Evolutionary conservation across 2,113 vertebrate genomes (phyloP), one percentile per base, ranked within the genome.

Genomic region (Cryptomyrus ogoouensis): DNA sequence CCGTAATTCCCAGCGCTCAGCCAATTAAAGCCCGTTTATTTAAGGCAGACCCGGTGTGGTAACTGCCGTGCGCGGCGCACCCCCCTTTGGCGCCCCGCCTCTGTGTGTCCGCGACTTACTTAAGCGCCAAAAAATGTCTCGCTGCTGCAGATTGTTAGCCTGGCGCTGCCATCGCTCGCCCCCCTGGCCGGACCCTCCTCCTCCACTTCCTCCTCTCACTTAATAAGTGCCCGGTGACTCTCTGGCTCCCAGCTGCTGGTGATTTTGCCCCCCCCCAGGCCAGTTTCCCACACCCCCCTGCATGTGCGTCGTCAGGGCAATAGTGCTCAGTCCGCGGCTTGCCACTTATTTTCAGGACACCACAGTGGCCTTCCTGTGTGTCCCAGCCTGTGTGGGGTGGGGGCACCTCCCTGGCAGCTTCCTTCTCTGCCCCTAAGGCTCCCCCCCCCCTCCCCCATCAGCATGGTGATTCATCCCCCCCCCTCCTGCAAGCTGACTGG

Each of bases 401-500:
- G 53, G 21, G 7, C 7, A 31, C 44, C 62, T 31, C 46, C 88
- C 74, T n/a, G 58, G 2, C 53, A 62, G 53, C 35, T 77, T 77
- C 87, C 88, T 77, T 66, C 44, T 66, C 87, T 31, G 46, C 13
- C 44, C 44, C 66, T 35, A 21, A 50, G 24, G 47, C 47, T 7
- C 31, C 31, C 42, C 88, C 44, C 12, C 44, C 47, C 3, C 31
- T 19, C 42, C 88, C 86, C 88, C 42, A n/a, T 47, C 27, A 15
- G 47, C 21, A 21, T 47, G 27, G 86, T 58, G 86, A 88, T 53
- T 88, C 88, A 74, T 47, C 10, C 47, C 47, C 44, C 24, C 74
- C 46, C 19, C 49, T 24, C 31, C 70, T 35, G 49, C 88, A 56
- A 13, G 47, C 88, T 83, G 88, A 83, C 88, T 89, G 88, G 88